These are phyloP conservation scores for Cyaniris semiargus DNA, from an alignment of 2,888 invertebrate genomes.

Conservation along the genomic window DNA sequence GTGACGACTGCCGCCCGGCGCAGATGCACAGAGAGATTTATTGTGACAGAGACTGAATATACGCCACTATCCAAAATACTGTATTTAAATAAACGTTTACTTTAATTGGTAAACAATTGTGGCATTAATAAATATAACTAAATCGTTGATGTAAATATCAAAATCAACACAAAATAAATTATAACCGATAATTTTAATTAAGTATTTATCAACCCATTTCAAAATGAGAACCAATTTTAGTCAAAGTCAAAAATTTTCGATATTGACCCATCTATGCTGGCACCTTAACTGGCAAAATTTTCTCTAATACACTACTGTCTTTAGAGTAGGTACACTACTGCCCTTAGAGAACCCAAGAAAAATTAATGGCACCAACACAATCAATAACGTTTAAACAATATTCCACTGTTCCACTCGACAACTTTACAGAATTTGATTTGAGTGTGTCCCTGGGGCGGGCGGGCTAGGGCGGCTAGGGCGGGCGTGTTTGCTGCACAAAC, in stretches of 20 bases:
- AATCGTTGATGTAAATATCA: too few relatives aligned
- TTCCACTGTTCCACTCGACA: conserved; percentile 38
- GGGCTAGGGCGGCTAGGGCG: conserved; percentile 33
- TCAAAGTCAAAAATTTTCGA: neutral
- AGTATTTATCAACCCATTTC: too few relatives aligned
- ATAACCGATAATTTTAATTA: too few relatives aligned
- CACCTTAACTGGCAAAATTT: too few relatives aligned
- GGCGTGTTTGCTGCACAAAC: conserved; percentile 40
- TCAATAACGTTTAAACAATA: conserved; percentile 18
- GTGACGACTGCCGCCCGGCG: conserved; percentile 26
- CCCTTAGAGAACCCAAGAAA: neutral
- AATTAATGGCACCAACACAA: conserved; percentile 9
- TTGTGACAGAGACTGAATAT: conserved; percentile 1
- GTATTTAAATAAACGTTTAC: neutral
- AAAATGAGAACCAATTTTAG: too few relatives aligned
- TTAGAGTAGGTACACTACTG: neutral
- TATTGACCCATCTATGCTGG: too few relatives aligned
- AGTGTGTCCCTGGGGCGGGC: conserved; percentile 38
- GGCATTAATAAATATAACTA: too few relatives aligned
- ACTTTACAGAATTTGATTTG: conserved; percentile 46
- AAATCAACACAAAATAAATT: too few relatives aligned
- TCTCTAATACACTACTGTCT: too few relatives aligned
- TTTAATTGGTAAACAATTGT: neutral
- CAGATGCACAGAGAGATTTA: conserved; percentile 27
- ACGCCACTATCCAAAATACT: neutral